A percentile compares a stretch with the other conserved stretches of the same genome.
Conservation (phyloP, 2,113 vertebrate species). For the Ceyx cyanopectus region DNA sequence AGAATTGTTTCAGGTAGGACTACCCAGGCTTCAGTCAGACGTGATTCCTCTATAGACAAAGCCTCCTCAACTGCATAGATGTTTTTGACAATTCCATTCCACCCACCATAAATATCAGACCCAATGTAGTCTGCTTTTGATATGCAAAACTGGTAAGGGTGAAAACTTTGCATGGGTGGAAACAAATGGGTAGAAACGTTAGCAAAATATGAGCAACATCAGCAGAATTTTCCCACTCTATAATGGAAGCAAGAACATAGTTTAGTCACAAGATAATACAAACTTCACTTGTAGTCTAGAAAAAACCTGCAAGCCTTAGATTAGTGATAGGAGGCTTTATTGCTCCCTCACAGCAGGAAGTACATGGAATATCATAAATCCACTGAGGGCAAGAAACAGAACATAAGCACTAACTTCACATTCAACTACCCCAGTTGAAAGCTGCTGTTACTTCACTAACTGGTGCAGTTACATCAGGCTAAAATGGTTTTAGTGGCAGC, state of each 20-base stretch:
- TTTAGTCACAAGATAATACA: conserved; percentile 48
- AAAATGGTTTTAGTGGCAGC: neutral
- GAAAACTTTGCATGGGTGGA: conserved; percentile 58
- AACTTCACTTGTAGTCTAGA: conserved; percentile 33
- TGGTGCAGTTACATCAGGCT: neutral
- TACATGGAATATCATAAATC: neutral
- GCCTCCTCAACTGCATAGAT: neutral
- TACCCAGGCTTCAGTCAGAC: neutral
- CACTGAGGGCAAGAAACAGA: neutral
- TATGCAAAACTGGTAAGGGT: conserved; percentile 38
- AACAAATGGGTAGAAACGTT: conserved; percentile 53
- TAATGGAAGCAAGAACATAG: neutral
- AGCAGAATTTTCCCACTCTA: conserved; percentile 40
- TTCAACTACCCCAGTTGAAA: neutral
- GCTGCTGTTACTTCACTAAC: neutral
- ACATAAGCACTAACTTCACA: neutral
- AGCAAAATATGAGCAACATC: conserved; percentile 42
- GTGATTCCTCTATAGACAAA: neutral
- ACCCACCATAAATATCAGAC: conserved; percentile 31
- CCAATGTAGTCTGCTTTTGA: conserved; percentile 37
- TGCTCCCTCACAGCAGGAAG: neutral
- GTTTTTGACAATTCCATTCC: conserved; percentile 39
- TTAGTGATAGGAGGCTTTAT: conserved; percentile 1
- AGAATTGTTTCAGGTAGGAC: conserved; percentile 18
- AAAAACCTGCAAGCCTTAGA: conserved; percentile 32